phyloP scores from a whole-genome alignment of 2,888 invertebrate genomes.

The Rhogogaster chlorosoma region DNA sequence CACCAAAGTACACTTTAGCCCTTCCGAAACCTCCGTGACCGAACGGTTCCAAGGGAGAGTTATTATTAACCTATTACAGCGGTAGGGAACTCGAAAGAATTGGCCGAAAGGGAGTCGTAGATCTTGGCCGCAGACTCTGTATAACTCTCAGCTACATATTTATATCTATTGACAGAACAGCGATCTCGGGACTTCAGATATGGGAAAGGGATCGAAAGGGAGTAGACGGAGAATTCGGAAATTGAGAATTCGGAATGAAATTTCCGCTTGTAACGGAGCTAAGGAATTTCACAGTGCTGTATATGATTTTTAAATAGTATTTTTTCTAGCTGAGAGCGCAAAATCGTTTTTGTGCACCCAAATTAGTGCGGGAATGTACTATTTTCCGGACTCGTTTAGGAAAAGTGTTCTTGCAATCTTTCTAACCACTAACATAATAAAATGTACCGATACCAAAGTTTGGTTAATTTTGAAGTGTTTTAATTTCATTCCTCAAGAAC shows the following conservation, averaged over 20 bases:
- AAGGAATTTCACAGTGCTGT: not conserved
- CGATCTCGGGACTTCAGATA: not conserved
- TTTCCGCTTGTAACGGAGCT: not conserved
- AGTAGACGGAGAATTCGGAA: not conserved
- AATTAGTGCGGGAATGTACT: no score
- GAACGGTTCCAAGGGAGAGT: conserved; percentile 44
- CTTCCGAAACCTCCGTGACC: conserved; percentile 45
- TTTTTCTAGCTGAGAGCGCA: no score
- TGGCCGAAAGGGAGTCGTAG: conserved; percentile 36
- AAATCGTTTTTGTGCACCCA: no score
- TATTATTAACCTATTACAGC: conserved; percentile 47
- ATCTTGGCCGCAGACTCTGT: not conserved
- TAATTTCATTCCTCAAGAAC: conserved; percentile 39
- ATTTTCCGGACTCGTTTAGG: no score
- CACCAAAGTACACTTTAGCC: conserved; percentile 48
- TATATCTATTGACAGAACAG: not conserved
- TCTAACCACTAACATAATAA: not conserved
- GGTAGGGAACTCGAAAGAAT: conserved; percentile 28
- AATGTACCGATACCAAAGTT: not conserved
- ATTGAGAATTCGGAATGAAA: not conserved
- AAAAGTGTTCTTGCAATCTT: not conserved
- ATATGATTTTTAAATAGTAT: no score
- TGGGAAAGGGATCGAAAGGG: not conserved
- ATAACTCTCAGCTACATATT: conserved; percentile 20
- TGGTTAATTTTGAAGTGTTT: conserved; percentile 27